These are phyloP conservation scores for Perodicticus potto DNA, from an alignment of 2,797 vertebrate genomes.

Conservation along the genomic window DNA sequence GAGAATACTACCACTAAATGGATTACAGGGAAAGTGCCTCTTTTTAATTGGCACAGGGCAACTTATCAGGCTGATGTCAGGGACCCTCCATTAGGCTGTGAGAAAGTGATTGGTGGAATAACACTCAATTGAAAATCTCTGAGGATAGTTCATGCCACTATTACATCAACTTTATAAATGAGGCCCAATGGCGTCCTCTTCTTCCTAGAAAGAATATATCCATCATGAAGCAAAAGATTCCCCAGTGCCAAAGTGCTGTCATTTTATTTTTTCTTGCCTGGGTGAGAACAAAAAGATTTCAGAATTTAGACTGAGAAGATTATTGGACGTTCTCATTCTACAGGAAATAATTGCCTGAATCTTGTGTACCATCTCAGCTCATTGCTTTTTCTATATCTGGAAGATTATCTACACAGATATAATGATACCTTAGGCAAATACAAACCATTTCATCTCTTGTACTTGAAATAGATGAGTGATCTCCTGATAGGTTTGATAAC, in stretches of 20 bases:
- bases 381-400: conserved; percentile 65
- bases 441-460: neutral
- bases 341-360: conserved; percentile 73
- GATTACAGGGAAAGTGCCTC: conserved; percentile 77
- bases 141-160: conserved; percentile 76
- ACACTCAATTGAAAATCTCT: conserved; percentile 80
- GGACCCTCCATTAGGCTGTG: conserved; percentile 76
- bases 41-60: conserved; percentile 88
- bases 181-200: conserved; percentile 68
- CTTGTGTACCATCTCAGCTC: conserved; percentile 56
- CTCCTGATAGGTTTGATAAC: conserved; percentile 52
- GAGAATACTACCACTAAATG: conserved; percentile 80
- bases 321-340: conserved; percentile 7
- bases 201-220: conserved; percentile 79
- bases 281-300: conserved; percentile 76
- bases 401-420: neutral
- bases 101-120: conserved; percentile 84
- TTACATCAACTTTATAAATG: conserved; percentile 85
- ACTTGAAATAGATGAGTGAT: conserved; percentile 33
- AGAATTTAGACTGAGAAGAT: conserved; percentile 66
- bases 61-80: conserved; percentile 83
- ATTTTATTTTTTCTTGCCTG: conserved; percentile 76
- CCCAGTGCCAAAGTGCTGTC: conserved; percentile 11
- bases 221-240: conserved; percentile 67
- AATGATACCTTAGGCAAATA: conserved; percentile 42